Conservation (phyloP, 2,113 vertebrate genomes). For the Casuarius casuarius region DNA sequence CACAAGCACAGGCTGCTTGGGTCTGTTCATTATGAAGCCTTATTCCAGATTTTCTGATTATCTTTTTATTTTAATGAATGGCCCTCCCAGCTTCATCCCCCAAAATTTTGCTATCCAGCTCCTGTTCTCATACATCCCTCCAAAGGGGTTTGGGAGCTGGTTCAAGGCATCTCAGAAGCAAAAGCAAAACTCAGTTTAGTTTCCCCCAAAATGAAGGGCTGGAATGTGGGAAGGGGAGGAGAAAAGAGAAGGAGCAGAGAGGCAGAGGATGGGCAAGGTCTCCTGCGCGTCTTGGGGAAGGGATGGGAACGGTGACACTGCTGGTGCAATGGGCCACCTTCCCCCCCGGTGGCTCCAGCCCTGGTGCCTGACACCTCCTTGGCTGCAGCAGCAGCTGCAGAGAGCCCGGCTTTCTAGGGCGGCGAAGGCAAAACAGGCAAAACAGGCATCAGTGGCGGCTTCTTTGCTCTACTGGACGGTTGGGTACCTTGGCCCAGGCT, state of each 20-base stretch:
- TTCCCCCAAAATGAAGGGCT: background rate
- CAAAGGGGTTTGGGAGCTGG: background rate
- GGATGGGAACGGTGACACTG: background rate
- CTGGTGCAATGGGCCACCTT: background rate
- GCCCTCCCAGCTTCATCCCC: background rate
- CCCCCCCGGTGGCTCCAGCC: rapidly evolving
- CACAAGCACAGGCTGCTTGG: slow-evolving; percentile 1
- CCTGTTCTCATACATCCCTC: background rate
- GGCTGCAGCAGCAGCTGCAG: background rate
- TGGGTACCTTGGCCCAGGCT: background rate
- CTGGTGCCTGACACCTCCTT: background rate
- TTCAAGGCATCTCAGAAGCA: background rate
- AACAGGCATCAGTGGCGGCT: too few relatives aligned
- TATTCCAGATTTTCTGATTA: background rate
- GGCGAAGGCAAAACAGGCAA: background rate
- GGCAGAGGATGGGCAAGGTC: rapidly evolving
- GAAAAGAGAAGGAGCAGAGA: background rate
- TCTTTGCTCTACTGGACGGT: too few relatives aligned
- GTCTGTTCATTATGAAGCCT: slow-evolving; percentile 16
- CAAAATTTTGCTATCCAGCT: background rate
- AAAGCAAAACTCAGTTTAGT: background rate
- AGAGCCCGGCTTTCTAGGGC: background rate
- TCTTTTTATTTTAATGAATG: slow-evolving; percentile 39
- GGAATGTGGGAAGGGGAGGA: rapidly evolving
- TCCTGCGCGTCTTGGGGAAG: background rate